Evolutionary conservation across 2,113 vertebrate genomes (phyloP), one percentile per base, ranked within the genome.

Genomic region (Phainopepla nitens): DNA sequence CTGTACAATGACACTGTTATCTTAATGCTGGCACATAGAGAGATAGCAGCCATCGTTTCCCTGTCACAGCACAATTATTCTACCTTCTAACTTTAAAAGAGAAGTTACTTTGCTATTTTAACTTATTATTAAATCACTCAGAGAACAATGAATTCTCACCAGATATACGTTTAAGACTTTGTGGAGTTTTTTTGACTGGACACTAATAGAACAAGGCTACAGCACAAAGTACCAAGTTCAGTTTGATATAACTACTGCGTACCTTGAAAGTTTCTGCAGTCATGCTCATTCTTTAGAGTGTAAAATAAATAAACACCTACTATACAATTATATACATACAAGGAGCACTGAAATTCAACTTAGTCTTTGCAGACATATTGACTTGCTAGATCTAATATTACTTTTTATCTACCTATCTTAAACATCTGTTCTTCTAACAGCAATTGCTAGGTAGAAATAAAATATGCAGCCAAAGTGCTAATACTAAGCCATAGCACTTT

Each of bases 1-100:
- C 97, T 97, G 97, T 92, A 97, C 97, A 97, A 96, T 97, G 98
- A 98, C 97, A 98, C 92, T 96, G 95, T 97, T 97, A 98, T 98
- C 97, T 98, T 97, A 98, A 98, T 97, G 97, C 94, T 97, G 97
- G 97, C 97, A 97, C 92, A 97, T 64, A 94, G 92, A 95, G 92
- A 97, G 97, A 96, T 97, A 97, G 96, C 81, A 94, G 82, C 68
- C 85, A 93, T 93, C 90, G 79, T 47, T 95, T 92, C 91, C 96
- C 89, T 94, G 82, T 96, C 87, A 96, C 64, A 96, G 87, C 65
- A 97, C 89, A 90, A 90, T 82, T 92, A 95, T 66, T 97, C 71
- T 87, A 84, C 42, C 50, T 76, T 92, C 72, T 56, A 95, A 96
- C 69, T 95, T 96, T 69, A 89, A 90, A 95, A 87, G 28, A 85